A percentile compares a stretch with the other conserved stretches of the same genome.
Evolutionary conservation across 2,113 vertebrate genomes (phyloP).

Genomic region (Prunella fulvescens): DNA sequence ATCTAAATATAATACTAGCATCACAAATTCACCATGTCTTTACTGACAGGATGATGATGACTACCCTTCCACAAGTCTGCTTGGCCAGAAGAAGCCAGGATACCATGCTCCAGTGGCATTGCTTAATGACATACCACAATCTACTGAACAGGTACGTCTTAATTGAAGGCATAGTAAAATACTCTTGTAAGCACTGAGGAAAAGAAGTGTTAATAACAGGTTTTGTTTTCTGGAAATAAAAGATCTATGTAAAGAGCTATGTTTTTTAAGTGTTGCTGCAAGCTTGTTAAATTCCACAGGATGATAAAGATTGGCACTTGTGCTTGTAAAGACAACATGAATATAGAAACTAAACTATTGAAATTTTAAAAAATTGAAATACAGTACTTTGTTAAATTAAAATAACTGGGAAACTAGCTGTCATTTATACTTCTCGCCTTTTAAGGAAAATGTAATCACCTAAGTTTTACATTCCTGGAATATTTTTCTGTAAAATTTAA

Average conservation of each 20-base stretch:
- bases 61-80: conserved; percentile 89
- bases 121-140: conserved; percentile 96
- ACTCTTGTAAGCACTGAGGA: neutral
- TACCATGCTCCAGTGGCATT: conserved; percentile 96
- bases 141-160: conserved; percentile 86
- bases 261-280: neutral
- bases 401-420: neutral
- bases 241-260: neutral
- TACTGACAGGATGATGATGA: conserved; percentile 91
- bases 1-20: neutral
- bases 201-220: neutral
- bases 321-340: neutral
- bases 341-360: neutral
- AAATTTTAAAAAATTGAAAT: neutral
- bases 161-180: neutral
- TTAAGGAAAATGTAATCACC: neutral
- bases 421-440: accelerated
- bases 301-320: neutral
- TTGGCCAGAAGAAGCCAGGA: conserved; percentile 96
- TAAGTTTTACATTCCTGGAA: neutral
- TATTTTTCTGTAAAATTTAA: neutral
- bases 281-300: neutral
- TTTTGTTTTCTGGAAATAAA: neutral
- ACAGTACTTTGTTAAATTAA: neutral
- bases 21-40: neutral